Percentiles rank a stretch among this genome's conserved stretches.
Evolutionary conservation across 2,113 vertebrate genomes (phyloP).

Genomic region (Notarius lentiginosus): DNA sequence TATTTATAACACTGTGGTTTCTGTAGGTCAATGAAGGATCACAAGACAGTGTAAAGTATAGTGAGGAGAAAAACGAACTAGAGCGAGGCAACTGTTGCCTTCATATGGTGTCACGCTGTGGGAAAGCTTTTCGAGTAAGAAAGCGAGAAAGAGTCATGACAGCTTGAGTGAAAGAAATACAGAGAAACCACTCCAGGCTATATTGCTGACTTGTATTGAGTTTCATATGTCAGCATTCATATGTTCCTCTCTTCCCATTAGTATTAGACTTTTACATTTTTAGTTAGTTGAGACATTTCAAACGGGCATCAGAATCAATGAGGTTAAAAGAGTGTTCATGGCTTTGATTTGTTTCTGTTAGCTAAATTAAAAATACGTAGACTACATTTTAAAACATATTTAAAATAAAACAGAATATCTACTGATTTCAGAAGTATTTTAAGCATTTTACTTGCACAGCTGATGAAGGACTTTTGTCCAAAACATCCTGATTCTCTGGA

Average conservation of each 20-base stretch:
- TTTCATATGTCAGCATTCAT: constrained; percentile 41
- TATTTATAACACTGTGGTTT: background rate
- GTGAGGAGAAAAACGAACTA: background rate
- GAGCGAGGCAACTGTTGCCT: background rate
- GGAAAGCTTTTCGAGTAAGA: constrained; percentile 11
- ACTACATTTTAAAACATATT: background rate
- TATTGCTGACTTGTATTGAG: constrained; percentile 17
- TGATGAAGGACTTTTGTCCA: background rate
- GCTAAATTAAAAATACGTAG: background rate
- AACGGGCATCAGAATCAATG: background rate
- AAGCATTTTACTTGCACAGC: background rate
- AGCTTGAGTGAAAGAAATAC: constrained; percentile 23
- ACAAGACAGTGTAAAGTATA: background rate
- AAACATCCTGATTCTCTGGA: background rate
- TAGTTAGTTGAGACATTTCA: background rate
- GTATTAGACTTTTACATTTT: constrained; percentile 5
- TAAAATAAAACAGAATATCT: background rate
- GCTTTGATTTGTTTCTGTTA: background rate
- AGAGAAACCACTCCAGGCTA: constrained; percentile 27
- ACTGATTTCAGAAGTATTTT: background rate
- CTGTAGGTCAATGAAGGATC: background rate
- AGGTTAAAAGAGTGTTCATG: background rate
- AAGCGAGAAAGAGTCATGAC: background rate
- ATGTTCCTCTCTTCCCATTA: background rate
- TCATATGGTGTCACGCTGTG: background rate